These are phyloP conservation scores for Catagonus wagneri DNA, from an alignment of 2,113 vertebrate species.

Conservation along the genomic window DNA sequence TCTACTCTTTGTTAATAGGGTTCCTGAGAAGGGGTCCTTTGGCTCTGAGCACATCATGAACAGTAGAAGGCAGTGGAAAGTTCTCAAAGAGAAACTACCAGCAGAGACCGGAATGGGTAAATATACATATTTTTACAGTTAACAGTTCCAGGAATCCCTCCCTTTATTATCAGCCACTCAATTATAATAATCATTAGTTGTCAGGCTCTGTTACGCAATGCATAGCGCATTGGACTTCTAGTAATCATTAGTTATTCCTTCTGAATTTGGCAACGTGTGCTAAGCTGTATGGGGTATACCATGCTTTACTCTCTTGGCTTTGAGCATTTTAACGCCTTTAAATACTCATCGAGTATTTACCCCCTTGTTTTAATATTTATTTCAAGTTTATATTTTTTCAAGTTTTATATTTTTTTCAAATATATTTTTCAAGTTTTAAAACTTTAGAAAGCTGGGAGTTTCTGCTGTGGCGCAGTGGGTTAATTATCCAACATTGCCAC, in stretches of 20 bases:
- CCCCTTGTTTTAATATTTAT: not conserved
- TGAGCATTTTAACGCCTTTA: not conserved
- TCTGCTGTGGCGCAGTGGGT: too few species aligned
- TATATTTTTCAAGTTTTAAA: not conserved
- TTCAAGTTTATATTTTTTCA: not conserved
- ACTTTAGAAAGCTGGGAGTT: not conserved
- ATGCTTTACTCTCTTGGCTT: not conserved
- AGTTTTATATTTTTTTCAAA: too few species aligned
- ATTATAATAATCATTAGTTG: not conserved
- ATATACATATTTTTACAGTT: slow-evolving; percentile 38
- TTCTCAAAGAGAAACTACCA: slow-evolving; percentile 91
- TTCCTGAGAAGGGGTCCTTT: slow-evolving; percentile 90
- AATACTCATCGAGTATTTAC: not conserved
- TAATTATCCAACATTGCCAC: too few species aligned
- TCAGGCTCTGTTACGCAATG: too few species aligned
- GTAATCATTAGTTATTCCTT: not conserved
- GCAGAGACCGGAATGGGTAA: slow-evolving; percentile 94
- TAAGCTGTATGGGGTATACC: not conserved
- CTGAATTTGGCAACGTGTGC: not conserved
- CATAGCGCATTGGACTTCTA: too few species aligned
- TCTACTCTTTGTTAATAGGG: slow-evolving; percentile 80
- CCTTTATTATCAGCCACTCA: not conserved
- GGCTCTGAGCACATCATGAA: slow-evolving; percentile 92
- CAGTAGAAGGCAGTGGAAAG: slow-evolving; percentile 91
- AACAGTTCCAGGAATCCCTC: not conserved